Conservation (phyloP, 2,888 invertebrate species). For the Thymelicus lineola region DNA sequence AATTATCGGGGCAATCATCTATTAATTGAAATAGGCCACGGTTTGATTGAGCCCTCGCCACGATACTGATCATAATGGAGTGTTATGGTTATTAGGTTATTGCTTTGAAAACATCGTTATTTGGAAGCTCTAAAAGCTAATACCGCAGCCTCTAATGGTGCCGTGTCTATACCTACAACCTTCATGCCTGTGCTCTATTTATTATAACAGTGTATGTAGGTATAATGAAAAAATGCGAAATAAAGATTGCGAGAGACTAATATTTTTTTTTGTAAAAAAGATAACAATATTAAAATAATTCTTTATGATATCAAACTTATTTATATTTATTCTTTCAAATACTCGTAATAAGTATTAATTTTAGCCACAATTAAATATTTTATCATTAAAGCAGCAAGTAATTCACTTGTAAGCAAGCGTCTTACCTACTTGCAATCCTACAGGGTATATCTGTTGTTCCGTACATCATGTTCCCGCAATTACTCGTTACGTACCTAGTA, state of each 20-base stretch:
- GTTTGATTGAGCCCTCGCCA: conserved; percentile 37
- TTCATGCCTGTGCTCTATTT: not conserved
- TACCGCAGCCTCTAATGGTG: conserved; percentile 44
- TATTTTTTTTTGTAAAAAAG: too few relatives aligned
- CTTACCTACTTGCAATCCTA: not conserved
- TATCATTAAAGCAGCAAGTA: too few relatives aligned
- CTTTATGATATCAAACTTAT: too few relatives aligned
- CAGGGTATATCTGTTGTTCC: too few relatives aligned
- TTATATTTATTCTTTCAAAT: too few relatives aligned
- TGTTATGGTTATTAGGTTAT: conserved; percentile 40
- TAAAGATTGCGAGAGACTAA: too few relatives aligned
- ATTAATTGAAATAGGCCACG: conserved; percentile 47
- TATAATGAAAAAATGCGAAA: not conserved
- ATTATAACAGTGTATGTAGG: not conserved
- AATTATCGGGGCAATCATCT: conserved; percentile 44
- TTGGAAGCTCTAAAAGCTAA: conserved; percentile 39
- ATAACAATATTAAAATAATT: too few relatives aligned
- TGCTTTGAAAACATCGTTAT: conserved; percentile 43
- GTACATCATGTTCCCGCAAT: conserved; percentile 2
- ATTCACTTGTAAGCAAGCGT: not conserved
- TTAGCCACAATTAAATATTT: too few relatives aligned
- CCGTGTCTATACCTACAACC: not conserved
- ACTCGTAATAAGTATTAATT: too few relatives aligned
- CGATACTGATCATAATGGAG: conserved; percentile 39
- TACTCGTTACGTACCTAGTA: conserved; percentile 28